Evolutionary conservation across 2,113 vertebrate species (phyloP).

Genomic region (Ahaetulla prasina): DNA sequence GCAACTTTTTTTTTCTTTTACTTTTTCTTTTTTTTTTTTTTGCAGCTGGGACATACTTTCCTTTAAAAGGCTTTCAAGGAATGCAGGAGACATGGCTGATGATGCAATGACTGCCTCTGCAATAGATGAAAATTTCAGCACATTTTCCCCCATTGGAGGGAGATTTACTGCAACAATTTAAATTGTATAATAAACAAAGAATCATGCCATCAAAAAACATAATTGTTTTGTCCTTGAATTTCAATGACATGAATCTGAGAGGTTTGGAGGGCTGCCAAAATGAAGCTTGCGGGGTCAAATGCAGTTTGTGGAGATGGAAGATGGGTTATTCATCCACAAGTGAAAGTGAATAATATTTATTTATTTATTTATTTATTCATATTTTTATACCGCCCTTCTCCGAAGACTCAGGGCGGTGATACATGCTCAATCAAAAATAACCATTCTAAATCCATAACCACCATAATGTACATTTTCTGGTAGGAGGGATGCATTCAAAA

Average conservation of each 20-base stretch:
- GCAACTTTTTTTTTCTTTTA: background rate
- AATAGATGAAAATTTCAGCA: background rate
- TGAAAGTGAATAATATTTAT: background rate
- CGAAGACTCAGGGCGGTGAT: too few relatives aligned
- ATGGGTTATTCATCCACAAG: background rate
- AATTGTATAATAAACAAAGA: background rate
- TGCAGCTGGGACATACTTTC: background rate
- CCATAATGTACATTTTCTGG: background rate
- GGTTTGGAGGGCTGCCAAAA: background rate
- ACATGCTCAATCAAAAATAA: background rate
- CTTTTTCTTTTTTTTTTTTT: background rate
- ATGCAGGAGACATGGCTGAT: background rate
- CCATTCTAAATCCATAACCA: background rate
- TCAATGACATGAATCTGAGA: background rate
- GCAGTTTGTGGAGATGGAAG: background rate
- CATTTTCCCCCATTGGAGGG: background rate
- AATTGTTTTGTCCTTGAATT: background rate
- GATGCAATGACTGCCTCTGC: background rate
- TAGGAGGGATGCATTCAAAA: background rate
- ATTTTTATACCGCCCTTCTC: too few relatives aligned
- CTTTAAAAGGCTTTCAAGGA: background rate
- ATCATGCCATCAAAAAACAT: background rate
- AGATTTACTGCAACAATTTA: background rate
- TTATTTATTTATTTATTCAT: too few relatives aligned
- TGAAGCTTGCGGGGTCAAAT: background rate